Percentiles rank a stretch among this genome's conserved stretches.
These are phyloP conservation scores for Drosophila athabasca DNA, from an alignment of 1,140 invertebrate genomes.

Conservation along the genomic window DNA sequence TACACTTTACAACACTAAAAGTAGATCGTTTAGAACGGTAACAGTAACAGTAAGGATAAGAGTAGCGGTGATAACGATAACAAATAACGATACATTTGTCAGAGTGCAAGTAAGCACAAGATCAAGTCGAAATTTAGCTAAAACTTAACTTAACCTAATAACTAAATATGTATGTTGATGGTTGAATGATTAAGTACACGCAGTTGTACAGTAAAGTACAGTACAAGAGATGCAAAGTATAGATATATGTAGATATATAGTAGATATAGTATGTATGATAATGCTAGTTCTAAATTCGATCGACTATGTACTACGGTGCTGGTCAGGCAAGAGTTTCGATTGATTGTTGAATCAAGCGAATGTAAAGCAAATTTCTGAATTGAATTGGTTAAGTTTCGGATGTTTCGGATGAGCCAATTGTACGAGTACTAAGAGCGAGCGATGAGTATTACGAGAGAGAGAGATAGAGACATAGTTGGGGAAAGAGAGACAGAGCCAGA, in stretches of 20 bases:
- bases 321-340: constrained; percentile 39
- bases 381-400: neutral
- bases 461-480: constrained; percentile 12
- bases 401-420: constrained; percentile 17
- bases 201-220: neutral
- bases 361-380: constrained; percentile 26
- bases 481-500: constrained; percentile 24
- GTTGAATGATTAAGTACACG: constrained; percentile 5
- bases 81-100: neutral
- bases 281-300: constrained; percentile 33
- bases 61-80: neutral
- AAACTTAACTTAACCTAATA: constrained; percentile 43
- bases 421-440: constrained; percentile 36
- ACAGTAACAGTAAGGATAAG: constrained; percentile 1
- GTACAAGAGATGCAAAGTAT: neutral
- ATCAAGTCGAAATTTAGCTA: constrained; percentile 26
- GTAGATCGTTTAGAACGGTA: neutral
- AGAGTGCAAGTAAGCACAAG: constrained; percentile 18
- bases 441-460: constrained; percentile 27
- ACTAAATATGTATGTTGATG: constrained; percentile 45
- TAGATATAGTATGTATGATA: constrained; percentile 5
- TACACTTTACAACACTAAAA: constrained; percentile 37
- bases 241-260: constrained; percentile 2
- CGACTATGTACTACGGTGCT: constrained; percentile 28
- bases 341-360: constrained; percentile 19